Conservation (phyloP, 2,113 vertebrate species). For the Apeltes quadracus region DNA sequence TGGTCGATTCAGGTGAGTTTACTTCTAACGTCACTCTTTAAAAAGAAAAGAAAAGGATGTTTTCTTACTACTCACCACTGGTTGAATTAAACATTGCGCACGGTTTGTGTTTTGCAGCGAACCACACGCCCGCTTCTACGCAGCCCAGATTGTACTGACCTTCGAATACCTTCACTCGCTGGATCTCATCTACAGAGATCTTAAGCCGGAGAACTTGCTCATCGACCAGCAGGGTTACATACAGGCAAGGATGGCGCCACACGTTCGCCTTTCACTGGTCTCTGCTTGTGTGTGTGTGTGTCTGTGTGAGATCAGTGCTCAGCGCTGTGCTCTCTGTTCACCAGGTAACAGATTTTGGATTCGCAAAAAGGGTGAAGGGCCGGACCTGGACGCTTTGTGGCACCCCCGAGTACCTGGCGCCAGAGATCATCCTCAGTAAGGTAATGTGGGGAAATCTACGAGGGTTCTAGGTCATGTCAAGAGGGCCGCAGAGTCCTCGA, state of each 20-base stretch:
- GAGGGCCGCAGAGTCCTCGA: background rate
- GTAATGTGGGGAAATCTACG: too few relatives aligned
- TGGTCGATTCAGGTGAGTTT: conserved; percentile 87
- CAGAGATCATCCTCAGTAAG: conserved; percentile 95
- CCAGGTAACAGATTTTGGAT: conserved; percentile 95
- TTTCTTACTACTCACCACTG: background rate
- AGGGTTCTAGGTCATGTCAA: conserved; percentile 21
- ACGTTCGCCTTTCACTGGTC: background rate
- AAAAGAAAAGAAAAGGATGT: too few relatives aligned
- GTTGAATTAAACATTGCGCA: conserved; percentile 26
- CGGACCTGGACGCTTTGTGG: conserved; percentile 95
- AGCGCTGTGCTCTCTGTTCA: background rate
- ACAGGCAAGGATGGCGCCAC: conserved; percentile 72
- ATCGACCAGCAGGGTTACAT: conserved; percentile 96
- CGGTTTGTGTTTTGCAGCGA: conserved; percentile 77
- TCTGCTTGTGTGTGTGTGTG: background rate
- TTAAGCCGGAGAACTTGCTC: conserved; percentile 94
- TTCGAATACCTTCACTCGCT: conserved; percentile 96
- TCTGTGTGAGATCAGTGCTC: background rate
- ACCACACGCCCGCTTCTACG: conserved; percentile 93
- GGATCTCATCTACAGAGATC: conserved; percentile 94
- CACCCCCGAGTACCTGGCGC: conserved; percentile 92
- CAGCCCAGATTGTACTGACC: conserved; percentile 93
- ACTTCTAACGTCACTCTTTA: too few relatives aligned
- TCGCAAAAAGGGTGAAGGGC: conserved; percentile 93